These are phyloP conservation scores for Automeris io DNA, from an alignment of 2,888 invertebrate genomes.

Conservation along the genomic window DNA sequence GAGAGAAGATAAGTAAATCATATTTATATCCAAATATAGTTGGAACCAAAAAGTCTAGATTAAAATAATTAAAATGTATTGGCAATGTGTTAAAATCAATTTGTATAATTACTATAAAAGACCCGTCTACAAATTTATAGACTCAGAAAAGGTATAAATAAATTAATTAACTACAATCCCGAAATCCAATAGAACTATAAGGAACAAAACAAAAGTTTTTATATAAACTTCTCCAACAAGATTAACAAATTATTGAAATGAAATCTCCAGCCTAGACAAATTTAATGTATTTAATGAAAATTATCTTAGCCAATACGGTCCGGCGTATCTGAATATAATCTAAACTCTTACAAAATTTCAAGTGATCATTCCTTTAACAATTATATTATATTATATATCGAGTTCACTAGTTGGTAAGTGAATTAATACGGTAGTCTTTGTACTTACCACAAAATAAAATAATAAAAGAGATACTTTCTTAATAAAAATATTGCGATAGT, in stretches of 20 bases:
- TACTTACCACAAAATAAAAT: too few species aligned
- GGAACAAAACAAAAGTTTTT: constrained; percentile 9
- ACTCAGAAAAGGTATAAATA: neutral
- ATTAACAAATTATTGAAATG: constrained; percentile 18
- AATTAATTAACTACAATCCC: neutral
- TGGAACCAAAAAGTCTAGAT: too few species aligned
- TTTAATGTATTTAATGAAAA: constrained; percentile 14
- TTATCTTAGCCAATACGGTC: constrained; percentile 12
- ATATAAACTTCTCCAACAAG: constrained; percentile 18
- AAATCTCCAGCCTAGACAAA: constrained; percentile 14
- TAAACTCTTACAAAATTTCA: neutral
- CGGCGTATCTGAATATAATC: constrained; percentile 2
- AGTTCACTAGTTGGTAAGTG: neutral
- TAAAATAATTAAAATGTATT: too few species aligned
- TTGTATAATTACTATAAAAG: too few species aligned
- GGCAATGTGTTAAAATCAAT: too few species aligned
- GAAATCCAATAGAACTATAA: neutral
- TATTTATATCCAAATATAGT: too few species aligned
- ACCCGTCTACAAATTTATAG: too few species aligned
- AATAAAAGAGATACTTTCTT: too few species aligned
- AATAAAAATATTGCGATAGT: too few species aligned
- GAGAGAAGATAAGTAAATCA: too few species aligned
- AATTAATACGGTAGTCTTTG: neutral
- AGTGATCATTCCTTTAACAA: neutral
- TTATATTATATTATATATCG: neutral